Evolutionary conservation across 1,140 invertebrate genomes (phyloP), one percentile per base, ranked within the genome.

Genomic region (Leptopilina boulardi): DNA sequence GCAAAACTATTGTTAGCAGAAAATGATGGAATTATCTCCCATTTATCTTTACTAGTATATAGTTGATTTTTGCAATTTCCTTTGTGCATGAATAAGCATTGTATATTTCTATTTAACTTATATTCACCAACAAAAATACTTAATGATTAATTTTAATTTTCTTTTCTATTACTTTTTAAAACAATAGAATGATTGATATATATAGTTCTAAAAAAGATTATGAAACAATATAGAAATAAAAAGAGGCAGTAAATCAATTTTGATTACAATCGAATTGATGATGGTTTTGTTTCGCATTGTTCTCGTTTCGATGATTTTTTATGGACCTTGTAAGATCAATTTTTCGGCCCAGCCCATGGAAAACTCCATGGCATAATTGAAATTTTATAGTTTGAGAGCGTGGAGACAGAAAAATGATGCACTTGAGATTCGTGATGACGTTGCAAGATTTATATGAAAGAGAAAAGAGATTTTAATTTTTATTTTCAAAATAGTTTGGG

Each of bases 331-430:
- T 78, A 79, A 70, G 66, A 71, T 77, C 80, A 85, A 89, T 88
- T 88, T 87, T 85, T 84, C 84, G 80, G 79, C 75, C 82, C 83
- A 83, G 73, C 70, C 77, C 78, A 82, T 47, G 84, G 82, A 84
- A 87, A 86, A 82, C 81, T 79, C 56, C 78, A 73, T 76, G 66
- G 76, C 75, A 44, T 86, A 88, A 89, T 88, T 87, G 86, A 78
- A 84, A 89, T 89, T 89, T 89, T 86, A 88, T 87, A 87, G 79
- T 56, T 80, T 4, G 72, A 75, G 70, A 76, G 66, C 23, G 42
- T 66, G 71, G 73, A 70, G 30, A 41, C 23, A 70, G 34, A 15
- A 51, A 51, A 51, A 30, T 66, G 59, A 66, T 66, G 23, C 21
- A 26, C 23, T n/a, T 23, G 11, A n/a, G 23, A 23, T n/a, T 15